These are phyloP conservation scores for Tipula confusa DNA, from an alignment of 2,888 invertebrate genomes.

Conservation along the genomic window DNA sequence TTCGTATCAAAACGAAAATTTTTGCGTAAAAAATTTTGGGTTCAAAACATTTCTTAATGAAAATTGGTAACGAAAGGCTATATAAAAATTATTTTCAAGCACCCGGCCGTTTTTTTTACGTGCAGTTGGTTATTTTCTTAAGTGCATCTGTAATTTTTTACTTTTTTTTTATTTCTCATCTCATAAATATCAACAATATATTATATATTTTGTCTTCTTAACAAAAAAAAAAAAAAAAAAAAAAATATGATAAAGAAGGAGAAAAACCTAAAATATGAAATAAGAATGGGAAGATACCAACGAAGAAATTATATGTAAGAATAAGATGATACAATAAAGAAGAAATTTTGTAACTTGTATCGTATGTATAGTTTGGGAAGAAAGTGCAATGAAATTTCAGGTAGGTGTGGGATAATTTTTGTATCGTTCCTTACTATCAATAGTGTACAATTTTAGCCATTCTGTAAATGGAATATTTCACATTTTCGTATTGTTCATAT, in stretches of 20 bases:
- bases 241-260: not conserved
- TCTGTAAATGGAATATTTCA: no score
- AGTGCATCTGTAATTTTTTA: conserved; percentile 30
- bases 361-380: not conserved
- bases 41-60: not conserved
- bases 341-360: conserved; percentile 3
- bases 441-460: no score
- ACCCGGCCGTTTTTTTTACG: conserved; percentile 30
- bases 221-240: not conserved
- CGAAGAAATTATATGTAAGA: not conserved
- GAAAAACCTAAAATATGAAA: not conserved
- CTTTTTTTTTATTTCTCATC: conserved; percentile 4
- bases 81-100: conserved; percentile 26
- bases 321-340: not conserved
- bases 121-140: conserved; percentile 27
- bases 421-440: no score
- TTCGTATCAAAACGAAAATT: not conserved
- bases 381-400: conserved; percentile 7
- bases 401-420: not conserved
- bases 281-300: not conserved
- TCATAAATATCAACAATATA: conserved; percentile 27
- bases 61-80: conserved; percentile 12
- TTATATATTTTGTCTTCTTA: conserved; percentile 20
- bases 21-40: not conserved
- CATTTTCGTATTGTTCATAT: no score